Evolutionary conservation across 1,140 invertebrate genomes (phyloP).

Genomic region (fruit fly (Drosophila melanogaster)): Release_6_plus_ISO1_MT NT_037436.4:22665001-22665500

Average conservation of each 20-base stretch:
- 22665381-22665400: neutral
- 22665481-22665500: slow-evolving; percentile 72
- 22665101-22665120: neutral
- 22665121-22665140: slow-evolving; percentile 21
- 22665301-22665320: no score
- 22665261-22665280: no score
- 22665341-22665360: no score
- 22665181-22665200: slow-evolving; percentile 10
- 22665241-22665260: neutral
- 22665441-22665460: slow-evolving; percentile 24
- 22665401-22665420: slow-evolving; percentile 8
- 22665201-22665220: slow-evolving; percentile 38
- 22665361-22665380: neutral
- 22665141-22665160: slow-evolving; percentile 79
- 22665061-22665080: slow-evolving; percentile 51
- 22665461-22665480: slow-evolving; percentile 53
- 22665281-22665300: no score
- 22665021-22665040: slow-evolving; percentile 39
- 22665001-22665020: slow-evolving; percentile 45
- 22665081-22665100: slow-evolving; percentile 16
- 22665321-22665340: no score
- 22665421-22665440: slow-evolving; percentile 3
- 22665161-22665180: slow-evolving; percentile 75
- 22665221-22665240: neutral
- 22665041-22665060: slow-evolving; percentile 1